Conservation (phyloP, 2,113 vertebrate genomes). For the Hemiscyllium ocellatum region DNA sequence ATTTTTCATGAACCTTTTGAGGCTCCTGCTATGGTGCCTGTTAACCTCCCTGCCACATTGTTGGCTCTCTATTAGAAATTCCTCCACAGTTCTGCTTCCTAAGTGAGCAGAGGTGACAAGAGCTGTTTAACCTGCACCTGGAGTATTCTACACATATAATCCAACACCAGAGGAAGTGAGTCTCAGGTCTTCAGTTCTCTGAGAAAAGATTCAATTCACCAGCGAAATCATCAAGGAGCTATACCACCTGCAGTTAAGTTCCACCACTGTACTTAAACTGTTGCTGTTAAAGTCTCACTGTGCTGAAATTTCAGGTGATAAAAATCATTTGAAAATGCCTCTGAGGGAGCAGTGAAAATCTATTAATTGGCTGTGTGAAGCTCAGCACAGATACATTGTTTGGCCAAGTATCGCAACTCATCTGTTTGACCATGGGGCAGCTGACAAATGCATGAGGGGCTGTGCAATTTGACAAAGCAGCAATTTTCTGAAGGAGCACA, state of each 20-base stretch:
- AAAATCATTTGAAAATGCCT: neutral
- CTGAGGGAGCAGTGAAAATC: neutral
- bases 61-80: neutral
- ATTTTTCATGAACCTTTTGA: neutral
- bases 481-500: neutral
- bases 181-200: neutral
- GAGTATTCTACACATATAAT: neutral
- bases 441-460: neutral
- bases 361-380: neutral
- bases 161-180: neutral
- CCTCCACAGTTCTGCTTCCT: neutral
- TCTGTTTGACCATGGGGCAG: neutral
- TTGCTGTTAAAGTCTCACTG: neutral
- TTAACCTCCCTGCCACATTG: no score
- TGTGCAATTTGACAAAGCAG: neutral
- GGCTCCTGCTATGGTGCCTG: neutral
- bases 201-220: neutral
- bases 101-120: neutral
- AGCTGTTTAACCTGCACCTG: neutral
- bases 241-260: neutral
- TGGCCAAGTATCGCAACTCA: neutral
- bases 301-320: neutral
- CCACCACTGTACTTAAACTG: neutral
- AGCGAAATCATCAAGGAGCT: neutral
- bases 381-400: neutral